Evolutionary conservation across 2,888 invertebrate species (phyloP).

Genomic region (Onthophagus sagittarius): DNA sequence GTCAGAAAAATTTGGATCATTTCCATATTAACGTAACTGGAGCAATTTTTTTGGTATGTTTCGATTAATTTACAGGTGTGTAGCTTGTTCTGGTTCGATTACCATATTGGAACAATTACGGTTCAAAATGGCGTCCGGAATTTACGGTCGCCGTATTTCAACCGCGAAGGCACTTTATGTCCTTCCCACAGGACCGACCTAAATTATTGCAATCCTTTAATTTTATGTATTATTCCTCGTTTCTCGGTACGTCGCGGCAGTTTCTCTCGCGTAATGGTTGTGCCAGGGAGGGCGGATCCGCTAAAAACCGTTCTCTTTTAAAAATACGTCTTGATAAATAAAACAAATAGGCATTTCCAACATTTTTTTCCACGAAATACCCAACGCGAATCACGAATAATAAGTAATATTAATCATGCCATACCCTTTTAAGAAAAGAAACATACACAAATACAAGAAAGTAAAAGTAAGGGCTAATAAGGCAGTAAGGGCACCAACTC

Average conservation of each 20-base stretch:
- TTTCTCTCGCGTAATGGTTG: neutral
- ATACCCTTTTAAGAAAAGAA: neutral
- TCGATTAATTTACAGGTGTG: neutral
- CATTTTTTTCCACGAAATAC: neutral
- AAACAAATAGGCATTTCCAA: constrained; percentile 23
- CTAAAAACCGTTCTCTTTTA: constrained; percentile 2
- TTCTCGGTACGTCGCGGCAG: neutral
- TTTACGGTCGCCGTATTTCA: neutral
- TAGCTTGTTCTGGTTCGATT: neutral
- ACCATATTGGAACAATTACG: neutral
- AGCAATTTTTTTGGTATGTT: neutral
- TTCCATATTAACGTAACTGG: too few relatives aligned
- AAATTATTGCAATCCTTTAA: constrained; percentile 13
- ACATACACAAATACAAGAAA: neutral
- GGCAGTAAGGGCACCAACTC: too few relatives aligned
- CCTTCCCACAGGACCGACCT: neutral
- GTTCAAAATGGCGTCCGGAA: neutral
- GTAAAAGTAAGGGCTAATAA: too few relatives aligned
- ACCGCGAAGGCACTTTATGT: neutral
- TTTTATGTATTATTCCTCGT: constrained; percentile 11
- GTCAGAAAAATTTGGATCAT: too few relatives aligned
- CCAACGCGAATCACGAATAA: neutral
- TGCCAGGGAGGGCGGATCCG: neutral
- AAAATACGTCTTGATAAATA: constrained; percentile 26
- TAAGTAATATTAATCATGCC: neutral